Percentiles rank a stretch among this genome's conserved stretches.
phyloP scores from a whole-genome alignment of 2,797 vertebrate species.

The Sebastes glaucus region DNA sequence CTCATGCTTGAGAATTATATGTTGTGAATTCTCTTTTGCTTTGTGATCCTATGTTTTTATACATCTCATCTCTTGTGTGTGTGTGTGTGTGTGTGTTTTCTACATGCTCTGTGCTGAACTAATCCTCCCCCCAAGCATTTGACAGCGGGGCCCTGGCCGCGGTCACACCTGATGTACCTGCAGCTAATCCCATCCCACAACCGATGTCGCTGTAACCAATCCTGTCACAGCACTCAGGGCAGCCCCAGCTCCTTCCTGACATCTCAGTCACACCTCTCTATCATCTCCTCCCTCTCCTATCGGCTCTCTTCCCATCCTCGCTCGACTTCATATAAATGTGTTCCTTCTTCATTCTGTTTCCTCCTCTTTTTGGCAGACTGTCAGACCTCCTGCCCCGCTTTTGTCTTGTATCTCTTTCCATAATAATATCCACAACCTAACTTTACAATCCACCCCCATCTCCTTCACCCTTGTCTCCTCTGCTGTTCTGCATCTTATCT shows the following conservation, averaged over 20 bases:
- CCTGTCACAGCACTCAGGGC: slow-evolving; percentile 68
- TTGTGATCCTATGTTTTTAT: slow-evolving; percentile 8
- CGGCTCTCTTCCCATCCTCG: slow-evolving; percentile 21
- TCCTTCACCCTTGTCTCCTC: slow-evolving; percentile 19
- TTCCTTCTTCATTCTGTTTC: slow-evolving; percentile 28
- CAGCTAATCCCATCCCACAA: slow-evolving; percentile 79
- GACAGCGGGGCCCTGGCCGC: slow-evolving; percentile 62
- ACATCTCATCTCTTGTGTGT: slow-evolving; percentile 11
- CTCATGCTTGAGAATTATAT: neutral
- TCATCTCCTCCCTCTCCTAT: slow-evolving; percentile 37
- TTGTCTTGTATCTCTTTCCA: slow-evolving; percentile 44
- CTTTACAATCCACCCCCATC: slow-evolving; percentile 6
- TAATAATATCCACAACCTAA: slow-evolving; percentile 52
- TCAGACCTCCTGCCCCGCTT: slow-evolving; percentile 50
- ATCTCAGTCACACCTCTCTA: slow-evolving; percentile 70
- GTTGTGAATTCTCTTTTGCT: neutral
- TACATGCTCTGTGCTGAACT: slow-evolving; percentile 38
- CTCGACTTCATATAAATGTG: slow-evolving; percentile 37
- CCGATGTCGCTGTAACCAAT: slow-evolving; percentile 75
- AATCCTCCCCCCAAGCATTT: slow-evolving; percentile 60
- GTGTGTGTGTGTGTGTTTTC: slow-evolving; percentile 25
- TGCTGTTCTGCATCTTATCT: slow-evolving; percentile 48
- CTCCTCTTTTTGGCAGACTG: slow-evolving; percentile 30
- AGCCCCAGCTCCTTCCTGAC: slow-evolving; percentile 61
- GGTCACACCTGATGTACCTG: slow-evolving; percentile 80